phyloP scores from a whole-genome alignment of 2,113 vertebrate genomes.

The Trochalopteron elliotii region DNA sequence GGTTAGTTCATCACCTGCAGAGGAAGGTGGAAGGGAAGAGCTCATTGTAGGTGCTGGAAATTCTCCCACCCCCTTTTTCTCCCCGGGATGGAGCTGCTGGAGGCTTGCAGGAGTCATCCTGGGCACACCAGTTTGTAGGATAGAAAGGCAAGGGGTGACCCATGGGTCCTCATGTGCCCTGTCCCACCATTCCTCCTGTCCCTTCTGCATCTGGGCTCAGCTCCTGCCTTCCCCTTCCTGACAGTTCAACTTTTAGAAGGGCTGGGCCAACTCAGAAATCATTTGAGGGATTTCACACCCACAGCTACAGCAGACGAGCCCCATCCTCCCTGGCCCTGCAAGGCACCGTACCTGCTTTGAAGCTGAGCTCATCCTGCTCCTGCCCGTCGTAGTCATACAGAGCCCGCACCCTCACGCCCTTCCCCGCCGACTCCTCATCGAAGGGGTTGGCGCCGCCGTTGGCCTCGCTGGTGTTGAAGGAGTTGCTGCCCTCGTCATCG shows the following conservation, averaged over 20 bases:
- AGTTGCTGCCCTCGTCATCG: slow-evolving; percentile 88
- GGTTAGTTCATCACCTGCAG: slow-evolving; percentile 91
- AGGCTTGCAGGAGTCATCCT: neutral
- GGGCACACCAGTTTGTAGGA: neutral
- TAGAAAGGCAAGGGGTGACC: neutral
- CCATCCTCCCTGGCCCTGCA: fast-evolving
- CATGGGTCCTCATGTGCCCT: fast-evolving
- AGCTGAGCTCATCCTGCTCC: slow-evolving; percentile 96
- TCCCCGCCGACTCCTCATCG: slow-evolving; percentile 81
- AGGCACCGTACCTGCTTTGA: slow-evolving; percentile 86
- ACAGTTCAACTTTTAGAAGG: neutral
- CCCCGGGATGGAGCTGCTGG: neutral
- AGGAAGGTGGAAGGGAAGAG: neutral
- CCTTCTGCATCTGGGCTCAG: neutral
- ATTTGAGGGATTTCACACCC: neutral
- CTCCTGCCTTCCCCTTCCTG: neutral
- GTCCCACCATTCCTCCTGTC: neutral
- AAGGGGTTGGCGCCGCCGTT: slow-evolving; percentile 92
- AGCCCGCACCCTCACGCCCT: slow-evolving; percentile 88
- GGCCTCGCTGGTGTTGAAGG: slow-evolving; percentile 86
- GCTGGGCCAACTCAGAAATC: neutral
- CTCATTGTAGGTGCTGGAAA: neutral
- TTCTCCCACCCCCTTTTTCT: neutral
- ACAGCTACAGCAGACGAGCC: fast-evolving
- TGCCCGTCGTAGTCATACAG: slow-evolving; percentile 97